phyloP scores from a whole-genome alignment of 2,888 invertebrate species.

The Holacanthella duospinosa region DNA sequence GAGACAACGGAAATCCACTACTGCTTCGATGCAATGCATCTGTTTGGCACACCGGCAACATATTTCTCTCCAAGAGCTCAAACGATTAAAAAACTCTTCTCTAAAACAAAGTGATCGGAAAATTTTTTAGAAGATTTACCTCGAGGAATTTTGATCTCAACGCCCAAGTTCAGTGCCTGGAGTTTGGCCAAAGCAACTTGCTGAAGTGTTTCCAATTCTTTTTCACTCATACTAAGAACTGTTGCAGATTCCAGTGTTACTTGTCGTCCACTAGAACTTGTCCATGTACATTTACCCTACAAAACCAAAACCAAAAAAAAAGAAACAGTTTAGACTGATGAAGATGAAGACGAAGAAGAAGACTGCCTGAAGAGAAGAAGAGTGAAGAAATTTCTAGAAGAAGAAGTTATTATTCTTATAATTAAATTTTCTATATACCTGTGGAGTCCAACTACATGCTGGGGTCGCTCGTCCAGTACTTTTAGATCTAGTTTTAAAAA shows the following conservation, averaged over 20 bases:
- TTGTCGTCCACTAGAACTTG: constrained; percentile 56
- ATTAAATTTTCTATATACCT: constrained; percentile 49
- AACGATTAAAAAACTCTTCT: too few species aligned
- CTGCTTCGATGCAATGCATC: too few species aligned
- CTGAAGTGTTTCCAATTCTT: constrained; percentile 68
- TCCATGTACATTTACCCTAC: constrained; percentile 52
- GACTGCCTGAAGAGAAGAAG: too few species aligned
- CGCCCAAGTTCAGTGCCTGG: constrained; percentile 73
- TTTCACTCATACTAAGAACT: constrained; percentile 62
- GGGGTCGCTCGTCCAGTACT: constrained; percentile 55
- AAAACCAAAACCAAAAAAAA: too few species aligned
- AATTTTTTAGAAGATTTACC: constrained; percentile 51
- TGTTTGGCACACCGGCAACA: too few species aligned
- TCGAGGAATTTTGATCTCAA: constrained; percentile 65
- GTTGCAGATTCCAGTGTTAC: constrained; percentile 60
- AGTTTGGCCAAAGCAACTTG: constrained; percentile 76
- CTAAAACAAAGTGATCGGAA: too few species aligned
- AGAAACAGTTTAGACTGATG: too few species aligned
- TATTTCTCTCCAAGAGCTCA: too few species aligned
- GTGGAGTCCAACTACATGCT: constrained; percentile 65
- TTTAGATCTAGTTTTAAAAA: constrained; percentile 74
- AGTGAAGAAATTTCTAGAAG: background rate
- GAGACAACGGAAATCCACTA: too few species aligned
- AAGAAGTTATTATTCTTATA: background rate
- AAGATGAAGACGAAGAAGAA: too few species aligned